Evolutionary conservation across 1,140 invertebrate genomes (phyloP).

Genomic region (Bombyx mori): DNA sequence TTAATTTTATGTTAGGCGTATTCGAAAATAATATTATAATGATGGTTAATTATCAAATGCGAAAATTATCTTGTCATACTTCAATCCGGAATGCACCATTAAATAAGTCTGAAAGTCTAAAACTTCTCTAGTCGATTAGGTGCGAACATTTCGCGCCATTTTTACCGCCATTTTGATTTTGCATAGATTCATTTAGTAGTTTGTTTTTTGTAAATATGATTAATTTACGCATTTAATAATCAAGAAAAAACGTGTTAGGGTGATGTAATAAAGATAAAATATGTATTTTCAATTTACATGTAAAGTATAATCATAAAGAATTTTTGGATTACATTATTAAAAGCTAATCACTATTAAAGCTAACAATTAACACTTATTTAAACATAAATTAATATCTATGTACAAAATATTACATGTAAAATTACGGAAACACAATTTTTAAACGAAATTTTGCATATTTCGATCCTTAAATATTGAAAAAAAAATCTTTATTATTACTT

Average conservation of each 20-base stretch:
- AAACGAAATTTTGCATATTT: not conserved
- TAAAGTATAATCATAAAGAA: conserved; percentile 29
- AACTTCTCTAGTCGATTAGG: too few relatives aligned
- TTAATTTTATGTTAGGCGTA: too few relatives aligned
- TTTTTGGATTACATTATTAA: conserved; percentile 59
- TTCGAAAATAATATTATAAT: not conserved
- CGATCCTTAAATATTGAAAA: too few relatives aligned
- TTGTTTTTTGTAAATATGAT: too few relatives aligned
- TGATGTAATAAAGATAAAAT: conserved; percentile 27
- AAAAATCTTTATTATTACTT: too few relatives aligned
- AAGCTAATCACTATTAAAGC: conserved; percentile 66
- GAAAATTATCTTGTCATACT: not conserved
- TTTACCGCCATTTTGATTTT: too few relatives aligned
- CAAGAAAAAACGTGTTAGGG: conserved; percentile 24
- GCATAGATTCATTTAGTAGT: too few relatives aligned
- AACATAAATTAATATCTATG: conserved; percentile 62
- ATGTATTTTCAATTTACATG: not conserved
- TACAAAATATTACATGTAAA: conserved; percentile 64
- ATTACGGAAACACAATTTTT: not conserved
- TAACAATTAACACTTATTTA: conserved; percentile 48
- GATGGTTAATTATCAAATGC: conserved; percentile 26
- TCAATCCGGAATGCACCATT: too few relatives aligned
- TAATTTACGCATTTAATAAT: not conserved
- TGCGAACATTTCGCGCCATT: too few relatives aligned
- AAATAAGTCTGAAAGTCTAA: too few relatives aligned